Evolutionary conservation across 2,797 vertebrate species (phyloP).

Genomic region (Enteromius trimaculatus): DNA sequence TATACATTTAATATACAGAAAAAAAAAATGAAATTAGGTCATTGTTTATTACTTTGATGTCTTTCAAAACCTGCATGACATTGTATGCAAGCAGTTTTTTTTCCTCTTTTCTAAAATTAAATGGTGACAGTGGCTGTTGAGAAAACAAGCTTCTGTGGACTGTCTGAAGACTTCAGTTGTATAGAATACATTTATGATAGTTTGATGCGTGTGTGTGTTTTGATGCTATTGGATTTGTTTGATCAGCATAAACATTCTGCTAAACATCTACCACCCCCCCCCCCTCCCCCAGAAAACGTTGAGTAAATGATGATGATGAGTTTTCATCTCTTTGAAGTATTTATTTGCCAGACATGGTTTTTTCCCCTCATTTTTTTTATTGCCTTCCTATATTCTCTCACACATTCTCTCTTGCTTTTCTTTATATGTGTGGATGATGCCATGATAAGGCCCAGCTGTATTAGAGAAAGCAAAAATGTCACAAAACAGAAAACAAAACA

Average conservation of each 20-base stretch:
- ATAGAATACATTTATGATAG: not conserved
- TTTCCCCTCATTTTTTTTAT: not conserved
- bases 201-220: not conserved
- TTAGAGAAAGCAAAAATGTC: slow-evolving; percentile 29
- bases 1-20: no score
- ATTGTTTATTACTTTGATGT: not conserved
- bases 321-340: not conserved
- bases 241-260: not conserved
- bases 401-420: not conserved
- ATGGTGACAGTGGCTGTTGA: not conserved
- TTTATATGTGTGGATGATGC: slow-evolving; percentile 16
- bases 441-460: slow-evolving; percentile 24
- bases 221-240: not conserved
- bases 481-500: slow-evolving; percentile 33
- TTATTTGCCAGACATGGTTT: not conserved
- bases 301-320: not conserved
- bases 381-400: not conserved
- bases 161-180: not conserved
- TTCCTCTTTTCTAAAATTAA: not conserved
- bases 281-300: not conserved
- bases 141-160: not conserved
- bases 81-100: not conserved
- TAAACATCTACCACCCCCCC: not conserved
- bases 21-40: no score
- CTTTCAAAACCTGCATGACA: not conserved